A percentile compares a stretch with the other conserved stretches of the same genome.
Evolutionary conservation across 2,113 vertebrate species (phyloP).

Genomic region (Neodontobutis hainanensis): DNA sequence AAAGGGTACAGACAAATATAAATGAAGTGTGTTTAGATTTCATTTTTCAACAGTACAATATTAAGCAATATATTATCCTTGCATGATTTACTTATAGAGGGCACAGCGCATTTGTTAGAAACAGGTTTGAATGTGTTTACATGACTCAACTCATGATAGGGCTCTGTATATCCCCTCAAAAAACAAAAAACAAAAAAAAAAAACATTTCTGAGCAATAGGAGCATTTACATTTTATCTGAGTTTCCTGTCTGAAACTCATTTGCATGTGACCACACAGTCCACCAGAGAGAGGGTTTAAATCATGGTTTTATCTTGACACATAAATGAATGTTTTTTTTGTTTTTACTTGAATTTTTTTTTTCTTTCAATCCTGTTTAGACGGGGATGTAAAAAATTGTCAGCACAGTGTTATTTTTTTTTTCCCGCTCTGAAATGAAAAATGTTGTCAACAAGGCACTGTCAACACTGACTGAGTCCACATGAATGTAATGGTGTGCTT

Average conservation of each 20-base stretch:
- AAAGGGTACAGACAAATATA: constrained; percentile 22
- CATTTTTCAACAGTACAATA: constrained; percentile 48
- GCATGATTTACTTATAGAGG: constrained; percentile 70
- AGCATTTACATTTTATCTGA: constrained; percentile 1
- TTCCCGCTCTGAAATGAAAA: constrained; percentile 29
- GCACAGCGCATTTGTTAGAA: constrained; percentile 41
- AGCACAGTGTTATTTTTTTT: constrained; percentile 14
- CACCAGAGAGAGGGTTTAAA: constrained; percentile 20
- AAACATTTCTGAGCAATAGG: constrained; percentile 19
- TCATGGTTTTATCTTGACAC: constrained; percentile 15
- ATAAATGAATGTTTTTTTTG: constrained; percentile 18
- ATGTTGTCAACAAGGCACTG: constrained; percentile 33
- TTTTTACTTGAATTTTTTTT: constrained; percentile 46
- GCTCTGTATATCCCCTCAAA: constrained; percentile 36
- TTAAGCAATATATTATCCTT: constrained; percentile 75
- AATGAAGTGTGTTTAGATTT: constrained; percentile 27
- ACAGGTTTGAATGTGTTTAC: constrained; percentile 55
- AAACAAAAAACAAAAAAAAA: neutral
- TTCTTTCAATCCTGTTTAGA: constrained; percentile 24
- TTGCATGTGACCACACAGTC: constrained; percentile 8
- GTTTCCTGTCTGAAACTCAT: neutral
- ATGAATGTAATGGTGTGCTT: constrained; percentile 55
- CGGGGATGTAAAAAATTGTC: constrained; percentile 23
- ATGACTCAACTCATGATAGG: constrained; percentile 31
- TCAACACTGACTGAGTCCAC: constrained; percentile 55